These are phyloP conservation scores for Trematocara marginatum DNA, from an alignment of 2,113 vertebrate genomes.

Conservation along the genomic window DNA sequence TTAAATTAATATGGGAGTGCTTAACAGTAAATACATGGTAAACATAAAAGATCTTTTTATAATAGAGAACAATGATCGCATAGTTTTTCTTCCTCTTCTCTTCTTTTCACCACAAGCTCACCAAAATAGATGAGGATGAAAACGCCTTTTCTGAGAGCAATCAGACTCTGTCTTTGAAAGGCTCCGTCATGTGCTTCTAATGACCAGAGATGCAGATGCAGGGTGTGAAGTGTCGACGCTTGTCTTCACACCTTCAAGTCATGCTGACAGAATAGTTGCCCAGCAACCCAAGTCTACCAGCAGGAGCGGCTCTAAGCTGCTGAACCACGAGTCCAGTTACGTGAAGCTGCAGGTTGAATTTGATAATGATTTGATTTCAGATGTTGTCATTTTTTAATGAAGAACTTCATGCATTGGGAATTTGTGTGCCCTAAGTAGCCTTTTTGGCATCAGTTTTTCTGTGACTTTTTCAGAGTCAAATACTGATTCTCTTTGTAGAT, in stretches of 20 bases:
- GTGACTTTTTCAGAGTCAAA: neutral
- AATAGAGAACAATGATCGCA: conserved; percentile 18
- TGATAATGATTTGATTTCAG: neutral
- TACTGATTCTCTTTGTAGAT: neutral
- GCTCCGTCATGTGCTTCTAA: neutral
- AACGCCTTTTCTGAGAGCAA: neutral
- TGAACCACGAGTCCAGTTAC: neutral
- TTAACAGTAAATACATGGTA: neutral
- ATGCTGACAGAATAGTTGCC: conserved; percentile 18
- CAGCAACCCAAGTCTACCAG: conserved; percentile 11
- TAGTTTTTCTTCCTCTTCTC: conserved; percentile 20
- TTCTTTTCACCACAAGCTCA: neutral
- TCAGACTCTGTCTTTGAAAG: neutral
- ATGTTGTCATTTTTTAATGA: neutral
- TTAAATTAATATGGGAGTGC: neutral
- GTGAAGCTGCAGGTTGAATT: neutral
- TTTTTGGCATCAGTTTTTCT: neutral
- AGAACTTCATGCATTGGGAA: neutral
- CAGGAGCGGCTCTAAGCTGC: neutral
- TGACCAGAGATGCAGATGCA: neutral
- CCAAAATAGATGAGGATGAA: neutral
- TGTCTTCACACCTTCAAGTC: conserved; percentile 46
- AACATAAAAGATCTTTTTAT: neutral
- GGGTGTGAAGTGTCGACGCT: neutral
- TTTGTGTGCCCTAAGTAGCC: neutral